Conservation (phyloP, 2,113 vertebrate species). For the Trematocara unimaculatum region DNA sequence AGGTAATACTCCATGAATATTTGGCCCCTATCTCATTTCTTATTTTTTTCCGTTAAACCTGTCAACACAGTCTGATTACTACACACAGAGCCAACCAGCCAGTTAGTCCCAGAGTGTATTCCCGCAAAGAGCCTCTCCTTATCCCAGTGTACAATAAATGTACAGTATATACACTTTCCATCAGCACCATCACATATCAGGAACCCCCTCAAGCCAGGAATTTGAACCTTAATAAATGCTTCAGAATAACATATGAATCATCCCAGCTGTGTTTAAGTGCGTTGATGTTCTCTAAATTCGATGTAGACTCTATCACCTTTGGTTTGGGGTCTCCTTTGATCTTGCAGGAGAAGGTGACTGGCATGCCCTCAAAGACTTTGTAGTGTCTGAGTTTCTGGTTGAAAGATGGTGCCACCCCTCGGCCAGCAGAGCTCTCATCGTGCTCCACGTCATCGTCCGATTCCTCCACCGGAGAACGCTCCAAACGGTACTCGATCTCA, state of each 20-base stretch:
- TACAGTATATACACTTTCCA: background rate
- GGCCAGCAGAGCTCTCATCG: conserved; percentile 70
- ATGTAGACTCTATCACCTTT: conserved; percentile 76
- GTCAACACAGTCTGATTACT: conserved; percentile 41
- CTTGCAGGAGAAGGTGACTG: conserved; percentile 90
- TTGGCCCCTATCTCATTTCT: background rate
- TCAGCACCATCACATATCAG: conserved; percentile 31
- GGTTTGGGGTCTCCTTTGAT: conserved; percentile 88
- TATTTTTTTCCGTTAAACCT: background rate
- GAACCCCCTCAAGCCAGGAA: background rate
- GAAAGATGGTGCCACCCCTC: conserved; percentile 75
- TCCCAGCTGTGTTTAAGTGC: background rate
- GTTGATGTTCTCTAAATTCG: background rate
- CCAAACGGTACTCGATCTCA: conserved; percentile 94
- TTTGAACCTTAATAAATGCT: background rate
- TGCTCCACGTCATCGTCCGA: conserved; percentile 85
- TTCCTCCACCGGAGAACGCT: conserved; percentile 91
- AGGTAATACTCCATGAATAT: background rate
- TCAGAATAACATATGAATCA: background rate
- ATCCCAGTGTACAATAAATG: conserved; percentile 10
- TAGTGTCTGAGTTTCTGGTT: conserved; percentile 90
- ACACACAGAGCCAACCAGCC: background rate
- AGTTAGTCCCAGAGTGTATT: background rate
- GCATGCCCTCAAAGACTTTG: conserved; percentile 97
- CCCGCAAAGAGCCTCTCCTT: background rate